These are phyloP conservation scores for Aethina tumida DNA, from an alignment of 1,140 invertebrate species.

Conservation along the genomic window DNA sequence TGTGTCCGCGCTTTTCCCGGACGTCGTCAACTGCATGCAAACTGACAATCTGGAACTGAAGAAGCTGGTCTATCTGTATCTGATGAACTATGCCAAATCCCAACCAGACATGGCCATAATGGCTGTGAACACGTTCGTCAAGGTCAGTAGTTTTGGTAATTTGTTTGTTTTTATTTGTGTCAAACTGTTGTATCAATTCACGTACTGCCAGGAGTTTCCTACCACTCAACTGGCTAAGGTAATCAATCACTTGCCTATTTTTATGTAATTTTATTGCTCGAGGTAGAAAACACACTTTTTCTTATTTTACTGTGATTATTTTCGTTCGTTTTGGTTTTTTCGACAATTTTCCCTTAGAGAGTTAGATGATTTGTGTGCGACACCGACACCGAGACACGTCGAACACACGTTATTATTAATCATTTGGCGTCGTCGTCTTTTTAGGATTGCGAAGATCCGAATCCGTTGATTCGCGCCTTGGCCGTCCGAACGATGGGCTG, in stretches of 20 bases:
- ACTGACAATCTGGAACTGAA: constrained; percentile 99
- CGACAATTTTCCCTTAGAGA: too few species aligned
- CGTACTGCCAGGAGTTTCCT: constrained; percentile 42
- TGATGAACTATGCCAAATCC: constrained; percentile 99
- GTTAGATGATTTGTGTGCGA: too few species aligned
- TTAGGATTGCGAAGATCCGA: constrained; percentile 99
- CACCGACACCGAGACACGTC: too few species aligned
- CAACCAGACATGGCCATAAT: constrained; percentile 99
- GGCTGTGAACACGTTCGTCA: constrained; percentile 99
- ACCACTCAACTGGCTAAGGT: constrained; percentile 49
- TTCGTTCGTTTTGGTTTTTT: too few species aligned
- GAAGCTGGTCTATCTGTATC: constrained; percentile 97
- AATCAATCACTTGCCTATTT: constrained; percentile 23
- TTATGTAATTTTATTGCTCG: neutral
- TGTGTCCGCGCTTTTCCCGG: constrained; percentile 93
- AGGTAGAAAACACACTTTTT: neutral
- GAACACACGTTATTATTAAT: too few species aligned
- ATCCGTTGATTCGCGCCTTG: constrained; percentile 95
- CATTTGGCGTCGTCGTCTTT: constrained; percentile 6
- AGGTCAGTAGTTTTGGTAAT: constrained; percentile 50
- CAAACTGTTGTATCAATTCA: constrained; percentile 12
- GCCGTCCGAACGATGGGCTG: constrained; percentile 99
- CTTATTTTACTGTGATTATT: neutral
- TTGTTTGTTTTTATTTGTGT: constrained; percentile 11
- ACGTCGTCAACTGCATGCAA: constrained; percentile 99